Conservation (phyloP, 2,888 invertebrate species). For the Ditula angustiorana region DNA sequence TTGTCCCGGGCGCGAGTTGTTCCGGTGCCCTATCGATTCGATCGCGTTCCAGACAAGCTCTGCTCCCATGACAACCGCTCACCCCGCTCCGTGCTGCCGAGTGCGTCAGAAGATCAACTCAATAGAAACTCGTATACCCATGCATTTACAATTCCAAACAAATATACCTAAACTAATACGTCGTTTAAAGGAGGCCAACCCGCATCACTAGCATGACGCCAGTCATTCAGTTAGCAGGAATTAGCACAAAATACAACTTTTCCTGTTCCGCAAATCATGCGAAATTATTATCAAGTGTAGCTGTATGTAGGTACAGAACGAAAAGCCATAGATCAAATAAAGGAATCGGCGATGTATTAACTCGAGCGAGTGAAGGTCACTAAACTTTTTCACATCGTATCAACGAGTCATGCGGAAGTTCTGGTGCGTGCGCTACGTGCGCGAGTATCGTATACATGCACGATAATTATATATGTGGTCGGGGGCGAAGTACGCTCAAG, state of each 20-base stretch:
- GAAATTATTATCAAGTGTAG: not conserved
- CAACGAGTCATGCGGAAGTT: conserved; percentile 59
- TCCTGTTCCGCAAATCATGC: conserved; percentile 8
- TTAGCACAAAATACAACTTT: not conserved
- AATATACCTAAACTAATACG: conserved; percentile 1
- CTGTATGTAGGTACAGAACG: not conserved
- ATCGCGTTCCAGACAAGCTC: conserved; percentile 12
- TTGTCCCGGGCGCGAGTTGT: conserved; percentile 30
- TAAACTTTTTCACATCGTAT: conserved; percentile 58
- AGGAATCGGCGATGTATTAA: conserved; percentile 40
- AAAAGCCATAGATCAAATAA: conserved; percentile 9
- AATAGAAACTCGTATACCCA: not conserved
- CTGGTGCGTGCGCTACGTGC: conserved; percentile 47
- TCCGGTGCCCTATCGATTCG: conserved; percentile 39
- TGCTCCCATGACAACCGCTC: conserved; percentile 35
- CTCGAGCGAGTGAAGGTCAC: conserved; percentile 61
- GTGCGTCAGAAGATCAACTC: conserved; percentile 3
- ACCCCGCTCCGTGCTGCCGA: not conserved
- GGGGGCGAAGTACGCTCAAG: conserved; percentile 80
- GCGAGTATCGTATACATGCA: conserved; percentile 20
- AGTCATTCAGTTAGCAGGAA: not conserved
- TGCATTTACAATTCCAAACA: conserved; percentile 5
- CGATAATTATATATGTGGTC: conserved; percentile 46
- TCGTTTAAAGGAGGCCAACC: not conserved
- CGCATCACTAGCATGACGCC: not conserved